Base-by-base conservation (phyloP, 2,888 invertebrate species). In the Thelaira solivaga region DNA sequence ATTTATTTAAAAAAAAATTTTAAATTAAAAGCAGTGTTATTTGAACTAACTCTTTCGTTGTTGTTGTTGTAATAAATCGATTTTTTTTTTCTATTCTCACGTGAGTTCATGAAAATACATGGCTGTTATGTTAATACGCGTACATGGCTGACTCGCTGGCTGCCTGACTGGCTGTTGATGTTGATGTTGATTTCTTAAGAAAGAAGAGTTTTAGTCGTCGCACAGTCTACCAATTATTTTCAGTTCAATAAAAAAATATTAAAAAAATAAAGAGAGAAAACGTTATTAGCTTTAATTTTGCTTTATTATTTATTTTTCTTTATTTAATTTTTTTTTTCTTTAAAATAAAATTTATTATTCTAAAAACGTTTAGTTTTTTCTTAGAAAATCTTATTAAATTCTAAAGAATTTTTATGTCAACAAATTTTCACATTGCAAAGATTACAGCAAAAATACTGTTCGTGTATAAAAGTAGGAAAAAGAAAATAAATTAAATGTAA, bases 361-460 rank as follows among this genome's bases (percentile, higher is more conserved):
- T 49, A 4, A 49, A 64, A 64, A 39, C 62, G 62, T 64, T 64
- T 49, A 64, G 36, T 65, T 51, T 51, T 65, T 65, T 65, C 51
- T 29, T 51, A 18, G 64, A 64, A 64, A 64, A 64, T 65, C 64
- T 65, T 65, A 51, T 51, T 51, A 65, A 65, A 51, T 65, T 65
- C 64, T 51, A 39, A 65, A 51, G 64, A 51, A 65, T 65, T 65
- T 65, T 51, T 65, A 65, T 65, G 51, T 65, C 64, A 65, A 51
- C 64, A 65, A 51, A 65, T 51, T 65, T 65, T 65, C 51, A 64
- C 62, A 64, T 64, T 64, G n/a, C 51, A 41, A 4, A 65, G 51
- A 65, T 65, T 65, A 65, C 51, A 29, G 64, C 26, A 29, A 41
- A 64, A 10, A n/a, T n/a, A n/a, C n/a, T n/a, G n/a, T n/a, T n/a